Base-by-base conservation (phyloP, 2,888 invertebrate species). In the Hedychridium roseum region DNA sequence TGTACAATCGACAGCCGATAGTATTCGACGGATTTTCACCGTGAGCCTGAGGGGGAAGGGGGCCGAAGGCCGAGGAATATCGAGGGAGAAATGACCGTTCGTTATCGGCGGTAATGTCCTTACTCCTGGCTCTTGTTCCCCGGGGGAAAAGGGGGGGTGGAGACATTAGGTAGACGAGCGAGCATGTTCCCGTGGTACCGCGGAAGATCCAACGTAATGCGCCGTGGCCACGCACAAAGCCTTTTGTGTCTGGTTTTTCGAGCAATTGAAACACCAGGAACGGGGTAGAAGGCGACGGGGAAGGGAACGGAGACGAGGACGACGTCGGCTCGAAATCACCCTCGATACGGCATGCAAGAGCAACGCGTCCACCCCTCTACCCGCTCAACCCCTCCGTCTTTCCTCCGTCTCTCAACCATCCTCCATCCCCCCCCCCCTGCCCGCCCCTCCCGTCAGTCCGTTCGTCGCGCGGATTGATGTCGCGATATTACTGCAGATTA, bases 401-500 rank as follows among this genome's bases (percentile, higher is more conserved):
- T 26, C 32, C 42, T 20, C 11, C 2, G 16, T 32, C 39, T 43
- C 32, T 38, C 34, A 11, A 31, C 35, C 14, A 37, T 21, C 31
- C 6, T 34, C n/a, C 5, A 7, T 11, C 28, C 5, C 3, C 11
- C 28, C 32, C 44, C 38, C 23, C 39, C 35, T 32, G 12, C 34
- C 16, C 26, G 31, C 39, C 35, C 36, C 40, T 30, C 45, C 37
- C 11, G 3, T 12, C 28, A 28, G 16, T 32, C 38, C 32, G n/a
- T n/a, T n/a, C n/a, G n/a, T n/a, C 45, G 54, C 47, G 43, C 30
- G 44, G 48, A 35, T 43, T 45, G 48, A 43, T 34, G 45, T 36
- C 27, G 27, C 49, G 59, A 61, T 57, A 61, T 59, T 47, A 49
- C 44, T 35, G 35, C 14, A 37, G 47, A 59, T 53, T 61, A 61